Conservation (phyloP, 2,113 vertebrate genomes). For the Xenus cinereus region DNA sequence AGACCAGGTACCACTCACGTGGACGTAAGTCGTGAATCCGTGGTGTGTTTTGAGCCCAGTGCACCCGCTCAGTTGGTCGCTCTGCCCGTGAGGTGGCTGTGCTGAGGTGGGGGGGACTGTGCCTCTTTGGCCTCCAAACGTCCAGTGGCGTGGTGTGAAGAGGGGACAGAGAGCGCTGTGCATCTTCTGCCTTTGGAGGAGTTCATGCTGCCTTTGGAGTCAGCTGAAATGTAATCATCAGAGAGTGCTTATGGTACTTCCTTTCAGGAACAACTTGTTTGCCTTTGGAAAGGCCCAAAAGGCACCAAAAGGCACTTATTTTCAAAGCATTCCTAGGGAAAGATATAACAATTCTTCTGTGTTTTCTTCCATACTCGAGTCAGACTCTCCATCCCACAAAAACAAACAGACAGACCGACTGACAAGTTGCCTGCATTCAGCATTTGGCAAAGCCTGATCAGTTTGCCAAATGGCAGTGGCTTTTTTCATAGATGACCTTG, state of each 20-base stretch:
- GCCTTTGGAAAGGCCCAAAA: conserved; percentile 22
- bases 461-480: conserved; percentile 11
- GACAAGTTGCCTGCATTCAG: background rate
- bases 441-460: conserved; percentile 21
- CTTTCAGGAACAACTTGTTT: conserved; percentile 12
- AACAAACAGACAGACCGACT: background rate
- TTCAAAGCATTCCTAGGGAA: conserved; percentile 43
- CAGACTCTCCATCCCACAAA: background rate
- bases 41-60: background rate
- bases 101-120: background rate
- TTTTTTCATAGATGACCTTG: background rate
- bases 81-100: background rate
- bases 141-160: background rate
- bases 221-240: background rate
- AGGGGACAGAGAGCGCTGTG: background rate
- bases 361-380: background rate
- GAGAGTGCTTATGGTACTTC: background rate
- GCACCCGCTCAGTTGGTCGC: background rate
- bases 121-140: background rate
- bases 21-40: rapidly evolving
- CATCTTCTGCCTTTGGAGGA: background rate
- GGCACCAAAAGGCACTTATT: conserved; percentile 52
- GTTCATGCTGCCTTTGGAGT: background rate
- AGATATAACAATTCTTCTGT: background rate
- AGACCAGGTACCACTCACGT: background rate